phyloP scores from a whole-genome alignment of 2,113 vertebrate species.

The Rutilus rutilus region DNA sequence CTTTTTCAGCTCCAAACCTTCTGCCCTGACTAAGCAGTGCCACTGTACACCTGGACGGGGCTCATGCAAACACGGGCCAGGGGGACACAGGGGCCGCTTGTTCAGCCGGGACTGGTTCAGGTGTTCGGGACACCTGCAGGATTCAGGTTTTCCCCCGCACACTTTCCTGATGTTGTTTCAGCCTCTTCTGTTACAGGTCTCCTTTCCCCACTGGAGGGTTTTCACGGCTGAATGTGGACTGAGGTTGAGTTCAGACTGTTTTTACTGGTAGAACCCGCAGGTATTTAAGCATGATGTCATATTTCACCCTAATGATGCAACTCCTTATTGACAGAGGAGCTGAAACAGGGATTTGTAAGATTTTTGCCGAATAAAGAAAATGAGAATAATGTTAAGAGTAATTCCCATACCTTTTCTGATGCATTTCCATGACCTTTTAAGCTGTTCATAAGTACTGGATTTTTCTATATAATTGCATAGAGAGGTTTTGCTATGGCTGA shows the following conservation, averaged over 20 bases:
- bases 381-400: background rate
- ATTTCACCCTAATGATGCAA: background rate
- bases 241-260: background rate
- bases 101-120: background rate
- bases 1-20: slow-evolving; percentile 28
- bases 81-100: background rate
- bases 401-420: background rate
- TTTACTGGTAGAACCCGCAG: background rate
- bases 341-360: background rate
- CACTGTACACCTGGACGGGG: slow-evolving; percentile 29
- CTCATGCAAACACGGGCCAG: background rate
- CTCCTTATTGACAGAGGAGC: background rate
- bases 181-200: slow-evolving; percentile 33
- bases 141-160: background rate
- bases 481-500: background rate
- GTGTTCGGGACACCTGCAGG: slow-evolving; percentile 26
- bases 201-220: slow-evolving; percentile 39
- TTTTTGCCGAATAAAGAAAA: background rate
- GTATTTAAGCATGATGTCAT: slow-evolving; percentile 3
- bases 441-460: background rate
- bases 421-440: background rate
- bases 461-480: too few species aligned
- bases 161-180: slow-evolving; percentile 25
- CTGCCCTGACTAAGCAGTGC: background rate
- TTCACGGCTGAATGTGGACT: background rate